These are phyloP conservation scores for Orchesella cincta DNA, from an alignment of 1,140 invertebrate species.

Conservation along the genomic window DNA sequence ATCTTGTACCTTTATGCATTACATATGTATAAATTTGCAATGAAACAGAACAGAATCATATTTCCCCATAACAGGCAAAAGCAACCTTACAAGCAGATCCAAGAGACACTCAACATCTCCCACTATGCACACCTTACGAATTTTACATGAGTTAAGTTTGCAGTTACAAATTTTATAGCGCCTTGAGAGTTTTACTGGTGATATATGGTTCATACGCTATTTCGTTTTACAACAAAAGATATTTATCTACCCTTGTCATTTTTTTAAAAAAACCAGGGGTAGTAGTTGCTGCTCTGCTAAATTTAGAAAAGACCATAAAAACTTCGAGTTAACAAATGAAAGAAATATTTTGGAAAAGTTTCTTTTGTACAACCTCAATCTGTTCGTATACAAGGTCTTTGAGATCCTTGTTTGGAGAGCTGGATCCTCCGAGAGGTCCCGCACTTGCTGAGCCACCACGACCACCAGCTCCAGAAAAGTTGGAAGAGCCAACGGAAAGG, in stretches of 20 bases:
- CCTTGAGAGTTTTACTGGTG: background rate
- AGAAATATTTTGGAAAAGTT: background rate
- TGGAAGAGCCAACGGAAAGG: conserved; percentile 37
- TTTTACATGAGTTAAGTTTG: too few species aligned
- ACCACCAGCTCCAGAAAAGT: conserved; percentile 23
- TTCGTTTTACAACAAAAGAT: background rate
- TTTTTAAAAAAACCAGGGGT: background rate
- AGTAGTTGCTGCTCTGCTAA: background rate
- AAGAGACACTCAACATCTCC: too few species aligned
- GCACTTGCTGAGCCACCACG: background rate
- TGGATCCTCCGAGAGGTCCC: background rate
- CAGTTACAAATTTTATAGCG: too few species aligned
- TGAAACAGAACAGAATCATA: too few species aligned
- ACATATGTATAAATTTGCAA: too few species aligned
- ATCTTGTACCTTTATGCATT: too few species aligned
- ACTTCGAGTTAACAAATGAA: background rate
- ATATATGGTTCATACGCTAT: background rate
- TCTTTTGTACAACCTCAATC: conserved; percentile 14
- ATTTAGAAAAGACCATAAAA: background rate
- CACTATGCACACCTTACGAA: too few species aligned
- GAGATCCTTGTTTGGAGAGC: background rate
- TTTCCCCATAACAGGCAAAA: too few species aligned
- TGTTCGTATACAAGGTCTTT: conserved; percentile 20
- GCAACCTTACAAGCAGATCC: too few species aligned
- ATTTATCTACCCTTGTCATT: background rate